Percentiles rank a stretch among this genome's conserved stretches.
Conservation (phyloP, 2,888 invertebrate genomes). For the Cremastinae sp. region DNA sequence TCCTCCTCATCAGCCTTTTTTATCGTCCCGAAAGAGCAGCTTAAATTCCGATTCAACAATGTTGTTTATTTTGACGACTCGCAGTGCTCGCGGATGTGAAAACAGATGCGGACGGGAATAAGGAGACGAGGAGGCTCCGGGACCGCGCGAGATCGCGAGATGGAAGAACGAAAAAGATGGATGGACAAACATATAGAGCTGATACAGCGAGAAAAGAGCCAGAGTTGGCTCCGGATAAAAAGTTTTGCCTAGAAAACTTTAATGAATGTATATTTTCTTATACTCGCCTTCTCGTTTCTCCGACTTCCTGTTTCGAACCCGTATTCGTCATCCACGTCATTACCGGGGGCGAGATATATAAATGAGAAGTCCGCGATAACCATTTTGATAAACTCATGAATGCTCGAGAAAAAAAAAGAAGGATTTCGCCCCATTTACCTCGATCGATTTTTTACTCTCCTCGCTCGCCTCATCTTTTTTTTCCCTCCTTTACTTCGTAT, state of each 20-base stretch:
- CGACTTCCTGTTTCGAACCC: constrained; percentile 40
- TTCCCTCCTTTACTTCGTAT: constrained; percentile 53
- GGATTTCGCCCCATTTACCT: constrained; percentile 4
- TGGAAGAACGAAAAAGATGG: background rate
- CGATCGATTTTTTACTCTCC: constrained; percentile 9
- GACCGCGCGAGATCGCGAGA: background rate
- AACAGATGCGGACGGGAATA: background rate
- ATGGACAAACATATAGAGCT: background rate
- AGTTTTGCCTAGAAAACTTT: constrained; percentile 60
- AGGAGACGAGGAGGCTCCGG: background rate
- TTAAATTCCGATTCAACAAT: constrained; percentile 51
- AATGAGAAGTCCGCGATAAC: constrained; percentile 18
- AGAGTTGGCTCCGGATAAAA: constrained; percentile 44
- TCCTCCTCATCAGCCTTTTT: background rate
- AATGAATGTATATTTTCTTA: constrained; percentile 63
- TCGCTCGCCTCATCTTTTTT: constrained; percentile 21
- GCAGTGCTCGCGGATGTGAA: constrained; percentile 4
- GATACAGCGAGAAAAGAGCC: constrained; percentile 1
- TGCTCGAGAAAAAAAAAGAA: constrained; percentile 23
- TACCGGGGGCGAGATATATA: background rate
- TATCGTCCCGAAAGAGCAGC: constrained; percentile 4
- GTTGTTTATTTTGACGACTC: constrained; percentile 51
- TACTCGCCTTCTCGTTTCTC: constrained; percentile 27
- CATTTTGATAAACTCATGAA: constrained; percentile 22
- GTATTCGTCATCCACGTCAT: constrained; percentile 13